These are phyloP conservation scores for Myotis findleyi DNA, from an alignment of 2,797 vertebrate species.

Conservation along the genomic window DNA sequence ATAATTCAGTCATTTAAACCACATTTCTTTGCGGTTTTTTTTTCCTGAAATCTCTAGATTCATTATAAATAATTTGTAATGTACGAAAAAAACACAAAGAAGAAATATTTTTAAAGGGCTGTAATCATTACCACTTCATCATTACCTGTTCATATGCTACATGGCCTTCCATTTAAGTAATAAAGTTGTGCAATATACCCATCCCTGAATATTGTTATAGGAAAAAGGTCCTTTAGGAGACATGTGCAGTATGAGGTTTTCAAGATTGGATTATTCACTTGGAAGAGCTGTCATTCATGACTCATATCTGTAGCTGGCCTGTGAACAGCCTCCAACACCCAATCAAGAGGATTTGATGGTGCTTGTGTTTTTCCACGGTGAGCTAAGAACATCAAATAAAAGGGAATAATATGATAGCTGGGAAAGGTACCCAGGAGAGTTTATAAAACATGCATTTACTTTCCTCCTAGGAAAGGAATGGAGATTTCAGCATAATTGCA, in stretches of 20 bases:
- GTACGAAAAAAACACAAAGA: background rate
- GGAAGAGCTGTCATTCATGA: background rate
- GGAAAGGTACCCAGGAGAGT: background rate
- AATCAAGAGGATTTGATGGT: background rate
- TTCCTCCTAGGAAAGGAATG: conserved; percentile 54
- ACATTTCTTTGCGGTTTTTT: background rate
- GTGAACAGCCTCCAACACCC: background rate
- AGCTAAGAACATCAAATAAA: conserved; percentile 6
- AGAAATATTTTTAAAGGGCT: background rate
- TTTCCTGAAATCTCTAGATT: background rate
- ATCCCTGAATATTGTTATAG: background rate
- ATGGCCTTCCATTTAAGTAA: background rate
- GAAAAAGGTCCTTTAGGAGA: background rate
- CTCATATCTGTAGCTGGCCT: background rate
- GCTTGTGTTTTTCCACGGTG: background rate
- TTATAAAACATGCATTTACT: conserved; percentile 59
- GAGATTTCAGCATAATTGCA: conserved; percentile 46
- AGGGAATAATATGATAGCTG: background rate
- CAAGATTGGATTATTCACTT: background rate
- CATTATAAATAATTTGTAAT: background rate
- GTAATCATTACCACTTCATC: background rate
- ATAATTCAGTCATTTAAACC: background rate
- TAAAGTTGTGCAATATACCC: background rate
- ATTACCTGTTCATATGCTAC: background rate
- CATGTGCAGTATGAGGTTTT: background rate